phyloP scores from a whole-genome alignment of 2,888 invertebrate genomes.

The Octonoba sinensis region DNA sequence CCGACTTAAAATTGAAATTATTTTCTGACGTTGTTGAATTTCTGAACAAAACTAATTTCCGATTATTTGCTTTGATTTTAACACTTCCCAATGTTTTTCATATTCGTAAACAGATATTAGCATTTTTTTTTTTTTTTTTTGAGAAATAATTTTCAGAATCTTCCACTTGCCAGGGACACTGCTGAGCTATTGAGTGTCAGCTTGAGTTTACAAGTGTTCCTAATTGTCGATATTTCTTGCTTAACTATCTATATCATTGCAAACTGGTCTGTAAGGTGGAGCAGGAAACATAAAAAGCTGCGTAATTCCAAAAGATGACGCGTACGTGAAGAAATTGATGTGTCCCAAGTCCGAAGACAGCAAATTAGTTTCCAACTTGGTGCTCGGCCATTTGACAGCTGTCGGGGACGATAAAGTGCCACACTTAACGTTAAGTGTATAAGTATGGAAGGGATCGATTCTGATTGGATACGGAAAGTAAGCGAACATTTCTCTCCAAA shows the following conservation, averaged over 20 bases:
- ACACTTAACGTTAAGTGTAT: constrained; percentile 18
- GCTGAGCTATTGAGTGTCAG: too few species aligned
- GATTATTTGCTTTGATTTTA: too few species aligned
- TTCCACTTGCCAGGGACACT: too few species aligned
- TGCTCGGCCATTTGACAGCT: constrained; percentile 33
- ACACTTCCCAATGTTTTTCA: too few species aligned
- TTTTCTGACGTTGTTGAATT: too few species aligned
- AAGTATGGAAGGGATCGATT: constrained; percentile 46
- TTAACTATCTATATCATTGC: constrained; percentile 5
- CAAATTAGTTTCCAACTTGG: constrained; percentile 18
- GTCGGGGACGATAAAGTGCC: background rate
- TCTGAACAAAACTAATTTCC: too few species aligned
- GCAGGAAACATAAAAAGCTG: constrained; percentile 51
- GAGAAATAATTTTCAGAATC: too few species aligned
- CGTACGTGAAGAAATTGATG: constrained; percentile 13
- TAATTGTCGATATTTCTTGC: too few species aligned
- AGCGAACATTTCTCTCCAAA: constrained; percentile 48
- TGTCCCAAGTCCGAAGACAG: constrained; percentile 24
- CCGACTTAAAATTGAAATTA: too few species aligned
- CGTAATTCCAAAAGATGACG: constrained; percentile 26
- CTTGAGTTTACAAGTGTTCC: too few species aligned
- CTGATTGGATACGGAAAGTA: constrained; percentile 47
- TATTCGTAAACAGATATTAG: too few species aligned
- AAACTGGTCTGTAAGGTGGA: constrained; percentile 27
- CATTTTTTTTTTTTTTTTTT: too few species aligned